Conservation (phyloP, 1,140 invertebrate species). For the Melipona quadrifasciata region DNA sequence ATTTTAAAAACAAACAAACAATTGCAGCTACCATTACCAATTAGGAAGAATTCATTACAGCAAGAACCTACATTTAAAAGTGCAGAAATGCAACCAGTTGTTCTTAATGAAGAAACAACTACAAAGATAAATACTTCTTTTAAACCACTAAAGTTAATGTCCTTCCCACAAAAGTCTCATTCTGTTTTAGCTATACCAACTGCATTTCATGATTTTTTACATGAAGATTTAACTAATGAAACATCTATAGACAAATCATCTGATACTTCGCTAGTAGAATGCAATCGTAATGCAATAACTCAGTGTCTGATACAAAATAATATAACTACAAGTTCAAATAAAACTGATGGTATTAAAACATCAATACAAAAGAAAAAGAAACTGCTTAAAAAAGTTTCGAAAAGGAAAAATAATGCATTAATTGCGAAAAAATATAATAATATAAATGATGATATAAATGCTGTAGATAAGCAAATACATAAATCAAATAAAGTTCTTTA, state of each 20-base stretch:
- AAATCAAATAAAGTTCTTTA: neutral
- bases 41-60: slow-evolving; percentile 10
- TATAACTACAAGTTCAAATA: neutral
- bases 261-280: neutral
- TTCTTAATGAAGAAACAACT: neutral
- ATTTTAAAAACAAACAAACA: slow-evolving; percentile 71
- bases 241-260: neutral
- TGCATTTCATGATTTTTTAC: slow-evolving; percentile 52
- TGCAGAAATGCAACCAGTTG: slow-evolving; percentile 73
- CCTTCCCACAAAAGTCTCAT: slow-evolving; percentile 56
- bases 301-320: neutral
- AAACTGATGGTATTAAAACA: slow-evolving; percentile 10
- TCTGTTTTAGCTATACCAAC: slow-evolving; percentile 42
- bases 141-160: slow-evolving; percentile 69
- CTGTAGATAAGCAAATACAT: slow-evolving; percentile 25
- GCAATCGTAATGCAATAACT: neutral
- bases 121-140: slow-evolving; percentile 50
- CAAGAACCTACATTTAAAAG: slow-evolving; percentile 68
- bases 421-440: neutral
- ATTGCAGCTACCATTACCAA: slow-evolving; percentile 60
- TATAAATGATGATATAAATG: slow-evolving; percentile 16
- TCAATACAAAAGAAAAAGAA: slow-evolving; percentile 41
- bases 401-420: neutral
- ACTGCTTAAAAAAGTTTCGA: neutral
- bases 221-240: slow-evolving; percentile 39